Conservation (phyloP, 2,113 vertebrate genomes). For the Gasterosteus aculeatus region DNA sequence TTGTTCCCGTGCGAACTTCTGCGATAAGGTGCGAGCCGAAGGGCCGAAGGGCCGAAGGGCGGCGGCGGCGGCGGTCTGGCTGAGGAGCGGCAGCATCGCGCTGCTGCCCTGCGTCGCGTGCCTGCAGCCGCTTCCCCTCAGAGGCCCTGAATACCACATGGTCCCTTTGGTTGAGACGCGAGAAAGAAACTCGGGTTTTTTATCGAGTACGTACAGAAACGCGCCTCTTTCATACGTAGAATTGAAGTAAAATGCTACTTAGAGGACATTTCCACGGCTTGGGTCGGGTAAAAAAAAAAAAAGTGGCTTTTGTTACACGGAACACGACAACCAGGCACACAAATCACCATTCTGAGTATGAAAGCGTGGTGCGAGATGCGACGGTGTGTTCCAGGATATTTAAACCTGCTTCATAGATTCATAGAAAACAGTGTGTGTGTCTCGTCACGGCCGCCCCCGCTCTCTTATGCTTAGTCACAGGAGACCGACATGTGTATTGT, state of each 20-base stretch:
- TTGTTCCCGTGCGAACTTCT: slow-evolving; percentile 50
- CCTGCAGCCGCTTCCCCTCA: too few species aligned
- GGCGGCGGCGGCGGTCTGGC: too few species aligned
- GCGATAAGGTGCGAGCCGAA: slow-evolving; percentile 44
- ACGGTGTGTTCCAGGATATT: slow-evolving; percentile 44
- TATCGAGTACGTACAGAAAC: too few species aligned
- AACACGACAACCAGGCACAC: slow-evolving; percentile 26
- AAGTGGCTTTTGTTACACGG: slow-evolving; percentile 10
- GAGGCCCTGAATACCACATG: too few species aligned
- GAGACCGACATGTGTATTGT: slow-evolving; percentile 10
- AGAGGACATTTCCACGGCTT: neutral
- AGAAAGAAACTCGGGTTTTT: too few species aligned
- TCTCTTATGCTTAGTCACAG: slow-evolving; percentile 59
- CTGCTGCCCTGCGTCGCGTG: too few species aligned
- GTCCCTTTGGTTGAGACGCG: too few species aligned
- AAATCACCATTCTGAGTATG: slow-evolving; percentile 59
- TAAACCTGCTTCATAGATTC: slow-evolving; percentile 51
- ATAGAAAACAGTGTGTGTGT: slow-evolving; percentile 63
- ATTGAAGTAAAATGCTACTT: neutral
- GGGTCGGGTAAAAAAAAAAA: neutral
- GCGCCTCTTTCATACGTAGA: too few species aligned
- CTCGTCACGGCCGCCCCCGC: slow-evolving; percentile 20
- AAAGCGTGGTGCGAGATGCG: slow-evolving; percentile 59
- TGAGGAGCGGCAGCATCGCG: too few species aligned
- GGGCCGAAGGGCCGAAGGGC: too few species aligned